Evolutionary conservation across 2,797 vertebrate genomes (phyloP).

Genomic region (Ciconia nigra): DNA sequence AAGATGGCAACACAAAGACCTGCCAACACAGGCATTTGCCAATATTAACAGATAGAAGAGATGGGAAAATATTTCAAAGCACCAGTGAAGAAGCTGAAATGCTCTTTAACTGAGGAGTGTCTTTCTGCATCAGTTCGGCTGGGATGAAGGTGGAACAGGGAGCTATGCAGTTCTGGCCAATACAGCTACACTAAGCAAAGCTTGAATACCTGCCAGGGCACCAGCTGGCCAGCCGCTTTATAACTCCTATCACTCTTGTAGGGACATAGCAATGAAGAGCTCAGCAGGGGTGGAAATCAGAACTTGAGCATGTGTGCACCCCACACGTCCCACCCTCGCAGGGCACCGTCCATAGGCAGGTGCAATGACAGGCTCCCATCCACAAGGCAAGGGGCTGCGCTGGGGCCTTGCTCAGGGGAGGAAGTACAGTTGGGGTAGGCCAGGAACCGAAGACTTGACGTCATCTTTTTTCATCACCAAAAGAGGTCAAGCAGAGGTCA

Average conservation of each 20-base stretch:
- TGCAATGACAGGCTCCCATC: background rate
- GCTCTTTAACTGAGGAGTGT: background rate
- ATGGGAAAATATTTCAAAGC: constrained; percentile 9
- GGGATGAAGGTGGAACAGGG: background rate
- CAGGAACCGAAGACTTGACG: background rate
- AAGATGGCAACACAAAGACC: background rate
- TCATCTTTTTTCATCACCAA: background rate
- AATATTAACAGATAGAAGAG: background rate
- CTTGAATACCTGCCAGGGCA: background rate
- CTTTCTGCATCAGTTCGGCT: background rate
- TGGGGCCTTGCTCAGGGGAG: background rate
- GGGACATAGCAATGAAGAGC: background rate
- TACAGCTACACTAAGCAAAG: background rate
- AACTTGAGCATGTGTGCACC: background rate
- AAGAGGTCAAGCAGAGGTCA: background rate
- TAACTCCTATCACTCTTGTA: background rate
- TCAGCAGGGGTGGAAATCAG: background rate
- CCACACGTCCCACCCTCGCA: background rate
- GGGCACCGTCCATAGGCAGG: fast-evolving
- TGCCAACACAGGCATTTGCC: background rate
- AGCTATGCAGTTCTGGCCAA: background rate
- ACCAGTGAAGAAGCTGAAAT: background rate
- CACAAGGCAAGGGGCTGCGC: background rate
- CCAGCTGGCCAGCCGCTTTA: background rate
- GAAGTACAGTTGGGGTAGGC: background rate